Conservation (phyloP, 2,888 invertebrate species). For the Agrochola circellaris region DNA sequence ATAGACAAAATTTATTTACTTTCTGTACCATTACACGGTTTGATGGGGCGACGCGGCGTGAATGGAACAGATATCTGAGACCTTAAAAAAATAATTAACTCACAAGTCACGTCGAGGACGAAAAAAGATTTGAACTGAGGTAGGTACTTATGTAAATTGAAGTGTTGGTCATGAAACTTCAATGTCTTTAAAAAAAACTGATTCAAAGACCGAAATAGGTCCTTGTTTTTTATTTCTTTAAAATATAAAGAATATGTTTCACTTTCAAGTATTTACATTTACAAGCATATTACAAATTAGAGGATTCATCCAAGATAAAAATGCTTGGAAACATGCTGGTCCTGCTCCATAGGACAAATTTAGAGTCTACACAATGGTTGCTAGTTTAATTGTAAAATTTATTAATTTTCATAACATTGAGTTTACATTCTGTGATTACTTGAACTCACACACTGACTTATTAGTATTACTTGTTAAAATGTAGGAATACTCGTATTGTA, state of each 20-base stretch:
- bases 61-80: slow-evolving; percentile 49
- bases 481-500: too few species aligned
- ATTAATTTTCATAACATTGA: too few species aligned
- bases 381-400: too few species aligned
- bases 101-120: slow-evolving; percentile 62
- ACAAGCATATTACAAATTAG: too few species aligned
- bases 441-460: too few species aligned
- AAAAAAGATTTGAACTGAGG: slow-evolving; percentile 50
- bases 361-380: too few species aligned
- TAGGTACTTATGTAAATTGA: slow-evolving; percentile 34
- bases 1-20: slow-evolving; percentile 69
- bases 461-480: too few species aligned
- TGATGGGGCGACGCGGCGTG: slow-evolving; percentile 64
- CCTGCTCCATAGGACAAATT: too few species aligned
- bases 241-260: not conserved
- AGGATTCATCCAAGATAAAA: too few species aligned
- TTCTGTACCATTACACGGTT: slow-evolving; percentile 71
- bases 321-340: too few species aligned
- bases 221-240: not conserved
- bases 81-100: slow-evolving; percentile 57
- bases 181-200: slow-evolving; percentile 15
- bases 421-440: too few species aligned
- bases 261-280: not conserved
- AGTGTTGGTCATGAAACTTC: slow-evolving; percentile 36
- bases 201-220: not conserved